Base-by-base conservation (phyloP, 2,888 invertebrate genomes). In the Neuroscelio doddi region DNA sequence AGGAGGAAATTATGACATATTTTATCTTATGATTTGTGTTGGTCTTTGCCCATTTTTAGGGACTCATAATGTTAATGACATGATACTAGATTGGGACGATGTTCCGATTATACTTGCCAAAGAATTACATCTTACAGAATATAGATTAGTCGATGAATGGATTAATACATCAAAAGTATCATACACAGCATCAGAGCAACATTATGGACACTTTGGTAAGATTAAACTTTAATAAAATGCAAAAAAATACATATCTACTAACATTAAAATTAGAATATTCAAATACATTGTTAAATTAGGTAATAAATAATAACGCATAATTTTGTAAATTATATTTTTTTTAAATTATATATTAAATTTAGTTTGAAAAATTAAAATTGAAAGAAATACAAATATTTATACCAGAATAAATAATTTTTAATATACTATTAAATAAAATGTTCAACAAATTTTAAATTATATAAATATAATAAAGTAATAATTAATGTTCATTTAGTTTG, bases 41-140 rank as follows among this genome's bases (percentile, higher is more conserved):
- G 34, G n/a, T 10, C 14, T 63, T 15, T 27, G 0, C 10, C 41
- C n/a, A n/a, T 36, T 72, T 3, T 86, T 84, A 93, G 93, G 93
- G 94, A 92, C 93, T 77, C 92, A 94, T 84, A 93, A 93, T 78
- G 90, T 91, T 0, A 90, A 90, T 9, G 92, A 92, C 71, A 86
- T 95, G 75, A 86, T 90, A 9, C 81, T 95, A 14, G 88, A 89
- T 79, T 95, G 95, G 94, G 93, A 93, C 78, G 87, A 89, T 47
- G 88, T 88, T 49, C 93, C 94, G 1, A 91, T 94, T 9, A 89
- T 91, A 14, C 87, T 94, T 41, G 93, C 93, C 15, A 88, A 90
- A 0, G 91, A 92, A 69, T 83, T 94, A 47, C 93, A 94, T 80
- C 85, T 95, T 46, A 93, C 94, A 0, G 95, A 95, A 83, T 95